phyloP scores from a whole-genome alignment of 2,888 invertebrate genomes.

The Ligdia adustata region DNA sequence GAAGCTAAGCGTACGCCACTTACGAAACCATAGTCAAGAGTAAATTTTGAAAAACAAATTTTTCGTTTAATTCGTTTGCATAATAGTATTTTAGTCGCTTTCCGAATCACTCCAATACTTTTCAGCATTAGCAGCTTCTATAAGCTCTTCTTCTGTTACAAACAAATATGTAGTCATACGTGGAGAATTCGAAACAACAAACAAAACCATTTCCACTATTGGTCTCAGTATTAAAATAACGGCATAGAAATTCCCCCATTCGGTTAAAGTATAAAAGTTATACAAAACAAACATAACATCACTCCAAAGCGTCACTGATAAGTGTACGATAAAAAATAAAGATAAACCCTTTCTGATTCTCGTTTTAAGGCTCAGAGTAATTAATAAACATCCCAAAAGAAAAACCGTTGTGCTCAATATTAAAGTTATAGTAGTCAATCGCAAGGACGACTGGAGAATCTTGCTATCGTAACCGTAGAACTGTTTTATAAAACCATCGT shows the following conservation, averaged over 20 bases:
- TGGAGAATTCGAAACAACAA: constrained; percentile 8
- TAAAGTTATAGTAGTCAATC: constrained; percentile 2
- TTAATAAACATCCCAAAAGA: neutral
- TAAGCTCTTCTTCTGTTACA: neutral
- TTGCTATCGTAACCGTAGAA: neutral
- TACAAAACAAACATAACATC: constrained; percentile 14
- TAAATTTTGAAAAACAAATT: too few species aligned
- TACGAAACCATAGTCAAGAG: too few species aligned
- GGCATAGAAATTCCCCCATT: constrained; percentile 1
- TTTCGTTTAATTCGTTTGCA: too few species aligned
- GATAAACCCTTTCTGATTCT: neutral
- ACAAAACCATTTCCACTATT: constrained; percentile 10
- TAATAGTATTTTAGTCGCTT: too few species aligned
- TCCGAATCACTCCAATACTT: neutral
- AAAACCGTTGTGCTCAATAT: constrained; percentile 7
- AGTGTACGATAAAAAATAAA: neutral
- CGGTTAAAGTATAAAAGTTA: constrained; percentile 3
- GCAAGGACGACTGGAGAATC: constrained; percentile 5
- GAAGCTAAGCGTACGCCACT: too few species aligned
- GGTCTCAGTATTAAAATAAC: constrained; percentile 5
- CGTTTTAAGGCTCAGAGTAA: neutral
- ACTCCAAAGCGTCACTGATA: constrained; percentile 7
- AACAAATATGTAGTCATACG: constrained; percentile 4
- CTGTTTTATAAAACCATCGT: neutral
- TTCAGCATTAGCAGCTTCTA: neutral